Evolutionary conservation across 1,140 invertebrate species (phyloP).

Genomic region (Bombus superbus): DNA sequence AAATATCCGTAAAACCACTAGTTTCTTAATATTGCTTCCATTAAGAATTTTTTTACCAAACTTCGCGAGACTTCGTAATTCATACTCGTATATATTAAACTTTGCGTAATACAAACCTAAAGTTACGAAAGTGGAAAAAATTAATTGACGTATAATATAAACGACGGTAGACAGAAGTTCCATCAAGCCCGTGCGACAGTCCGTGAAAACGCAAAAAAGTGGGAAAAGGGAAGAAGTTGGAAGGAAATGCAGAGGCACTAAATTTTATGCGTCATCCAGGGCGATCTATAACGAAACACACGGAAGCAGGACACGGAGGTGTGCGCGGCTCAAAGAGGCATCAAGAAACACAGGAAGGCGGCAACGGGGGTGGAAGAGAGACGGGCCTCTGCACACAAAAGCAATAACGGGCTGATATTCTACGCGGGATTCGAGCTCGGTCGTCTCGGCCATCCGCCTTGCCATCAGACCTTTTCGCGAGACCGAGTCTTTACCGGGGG

Average conservation of each 20-base stretch:
- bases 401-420: slow-evolving; percentile 70
- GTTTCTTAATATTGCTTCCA: background rate
- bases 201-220: background rate
- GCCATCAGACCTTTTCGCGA: slow-evolving; percentile 66
- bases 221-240: background rate
- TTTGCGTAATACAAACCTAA: background rate
- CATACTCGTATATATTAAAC: background rate
- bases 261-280: slow-evolving; percentile 25
- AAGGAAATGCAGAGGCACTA: background rate
- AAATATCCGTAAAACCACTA: no score
- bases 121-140: background rate
- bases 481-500: slow-evolving; percentile 64
- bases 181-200: background rate
- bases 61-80: background rate
- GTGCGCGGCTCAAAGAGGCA: slow-evolving; percentile 54
- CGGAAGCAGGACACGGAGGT: slow-evolving; percentile 29
- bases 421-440: slow-evolving; percentile 57
- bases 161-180: background rate
- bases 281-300: slow-evolving; percentile 40
- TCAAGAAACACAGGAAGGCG: slow-evolving; percentile 16
- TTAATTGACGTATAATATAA: background rate
- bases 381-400: slow-evolving; percentile 67
- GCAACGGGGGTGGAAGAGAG: slow-evolving; percentile 4
- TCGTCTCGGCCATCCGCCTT: slow-evolving; percentile 60
- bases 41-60: background rate